Evolutionary conservation across 92 coral and sea anemone genomes (phyloP), one percentile per base, ranked within the genome.

Genomic region (Heteractis magnifica): DNA sequence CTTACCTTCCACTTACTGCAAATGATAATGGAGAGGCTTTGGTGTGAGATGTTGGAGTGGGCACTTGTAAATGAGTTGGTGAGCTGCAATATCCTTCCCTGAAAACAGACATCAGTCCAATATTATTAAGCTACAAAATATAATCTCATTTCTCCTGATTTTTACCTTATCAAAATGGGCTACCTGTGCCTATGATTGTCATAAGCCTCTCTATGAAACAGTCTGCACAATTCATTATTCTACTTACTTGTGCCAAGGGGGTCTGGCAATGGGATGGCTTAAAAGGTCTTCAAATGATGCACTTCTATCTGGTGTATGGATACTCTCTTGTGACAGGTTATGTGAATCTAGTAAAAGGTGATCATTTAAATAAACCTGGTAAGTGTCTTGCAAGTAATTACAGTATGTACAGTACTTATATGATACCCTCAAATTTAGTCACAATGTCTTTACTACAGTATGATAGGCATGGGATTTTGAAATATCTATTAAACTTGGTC

Each of bases 221-320:
- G 49, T 34, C 44, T 34, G 49, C 48, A 7, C 12, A 10, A 71
- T 12, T 10, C 65, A 71, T 23, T 44, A 5, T 26, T 4, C 0
- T 50, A 87, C 95, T 77, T 91, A 91, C 98, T 91, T 83, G 34
- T 91, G 93, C 92, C 91, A 93, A 9, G 94, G 91, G 49, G 97
- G 90, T 72, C 79, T 91, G 73, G 89, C 90, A 53, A 91, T 84
- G 73, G 92, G 91, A 59, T 89, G 86, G 76, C 89, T 65, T 52
- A 91, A 82, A 81, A 92, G 81, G 65, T 93, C 92, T 44, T 93
- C 95, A 82, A 89, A 85, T 58, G 93, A 89, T 48, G 84, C 79
- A 71, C 90, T 89, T 20, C 86, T 89, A 71, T 93, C 92, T 41
- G 94, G 98, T 11, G 98, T 93, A 83, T 87, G 77, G n/a, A 88